Percentiles rank a stretch among this genome's conserved stretches.
Evolutionary conservation across 30 jellyfish, hydroid and myxozoan species (phyloP).

Genomic region (Phacellophora camtschatica): DNA sequence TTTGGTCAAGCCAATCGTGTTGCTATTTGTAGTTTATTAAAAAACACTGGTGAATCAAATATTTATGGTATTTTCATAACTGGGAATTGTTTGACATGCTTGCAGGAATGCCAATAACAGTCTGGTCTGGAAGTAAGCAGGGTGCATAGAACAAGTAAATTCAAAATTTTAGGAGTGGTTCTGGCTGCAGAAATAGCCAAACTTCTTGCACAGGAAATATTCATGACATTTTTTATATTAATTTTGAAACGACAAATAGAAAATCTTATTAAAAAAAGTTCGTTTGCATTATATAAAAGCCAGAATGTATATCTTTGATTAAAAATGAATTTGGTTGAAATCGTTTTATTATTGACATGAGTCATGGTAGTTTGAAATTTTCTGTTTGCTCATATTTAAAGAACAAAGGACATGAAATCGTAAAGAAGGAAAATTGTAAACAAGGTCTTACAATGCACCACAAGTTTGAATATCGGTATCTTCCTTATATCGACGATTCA

Average conservation of each 20-base stretch:
- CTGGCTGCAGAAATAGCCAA: not conserved
- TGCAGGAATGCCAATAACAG: too few relatives aligned
- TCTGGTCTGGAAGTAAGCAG: too few relatives aligned
- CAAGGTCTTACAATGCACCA: too few relatives aligned
- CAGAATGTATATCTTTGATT: too few relatives aligned
- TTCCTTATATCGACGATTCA: too few relatives aligned
- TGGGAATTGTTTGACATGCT: not conserved
- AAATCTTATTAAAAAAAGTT: not conserved
- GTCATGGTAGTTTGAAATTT: too few relatives aligned
- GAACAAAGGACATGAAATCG: not conserved
- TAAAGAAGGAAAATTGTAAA: not conserved
- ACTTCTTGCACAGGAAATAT: not conserved
- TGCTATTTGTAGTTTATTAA: not conserved
- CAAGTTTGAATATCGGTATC: too few relatives aligned
- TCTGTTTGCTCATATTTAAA: too few relatives aligned
- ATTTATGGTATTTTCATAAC: not conserved
- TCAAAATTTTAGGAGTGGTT: not conserved
- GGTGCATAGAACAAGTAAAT: too few relatives aligned
- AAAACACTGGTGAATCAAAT: not conserved
- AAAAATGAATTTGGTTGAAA: too few relatives aligned
- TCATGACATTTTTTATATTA: not conserved
- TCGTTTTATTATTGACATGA: too few relatives aligned
- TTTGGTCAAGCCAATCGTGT: not conserved
- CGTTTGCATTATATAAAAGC: not conserved
- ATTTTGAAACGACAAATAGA: not conserved